These are phyloP conservation scores for Deilephila elpenor DNA, from an alignment of 2,888 invertebrate species.

Conservation along the genomic window DNA sequence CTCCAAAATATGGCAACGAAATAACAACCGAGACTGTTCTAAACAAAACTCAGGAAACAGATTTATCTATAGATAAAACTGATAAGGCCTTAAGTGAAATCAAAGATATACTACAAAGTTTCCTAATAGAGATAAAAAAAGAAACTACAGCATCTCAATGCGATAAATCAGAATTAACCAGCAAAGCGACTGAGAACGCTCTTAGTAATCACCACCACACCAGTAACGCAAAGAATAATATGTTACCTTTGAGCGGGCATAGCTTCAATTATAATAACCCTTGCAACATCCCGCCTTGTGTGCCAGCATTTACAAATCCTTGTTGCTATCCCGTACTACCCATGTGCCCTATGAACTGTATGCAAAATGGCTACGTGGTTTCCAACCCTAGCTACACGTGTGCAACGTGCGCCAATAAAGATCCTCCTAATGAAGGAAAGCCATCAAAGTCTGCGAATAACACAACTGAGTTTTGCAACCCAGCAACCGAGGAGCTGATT, in stretches of 20 bases:
- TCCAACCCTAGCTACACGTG: conserved; percentile 67
- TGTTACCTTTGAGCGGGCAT: conserved; percentile 50
- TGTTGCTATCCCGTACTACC: conserved; percentile 74
- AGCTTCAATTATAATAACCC: conserved; percentile 55
- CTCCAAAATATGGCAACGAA: conserved; percentile 42
- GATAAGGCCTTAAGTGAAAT: conserved; percentile 76
- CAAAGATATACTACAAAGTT: conserved; percentile 73
- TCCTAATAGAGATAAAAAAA: conserved; percentile 74
- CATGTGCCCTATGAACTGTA: conserved; percentile 67
- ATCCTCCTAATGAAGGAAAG: conserved; percentile 45
- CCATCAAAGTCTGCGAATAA: conserved; percentile 45
- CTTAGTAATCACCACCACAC: conserved; percentile 41
- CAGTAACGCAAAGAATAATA: conserved; percentile 42
- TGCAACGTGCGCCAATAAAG: conserved; percentile 55
- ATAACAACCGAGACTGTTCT: conserved; percentile 46
- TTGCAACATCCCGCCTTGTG: conserved; percentile 48
- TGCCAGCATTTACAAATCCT: conserved; percentile 60
- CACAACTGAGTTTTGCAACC: conserved; percentile 43
- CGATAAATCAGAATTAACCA: conserved; percentile 54
- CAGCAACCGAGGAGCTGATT: conserved; percentile 71
- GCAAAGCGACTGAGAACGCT: conserved; percentile 46
- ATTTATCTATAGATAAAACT: conserved; percentile 60
- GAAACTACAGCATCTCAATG: conserved; percentile 57
- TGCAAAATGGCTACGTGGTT: conserved; percentile 63
- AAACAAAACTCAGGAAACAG: conserved; percentile 62